phyloP scores from a whole-genome alignment of 2,888 invertebrate genomes.

The Bimastos eiseni region DNA sequence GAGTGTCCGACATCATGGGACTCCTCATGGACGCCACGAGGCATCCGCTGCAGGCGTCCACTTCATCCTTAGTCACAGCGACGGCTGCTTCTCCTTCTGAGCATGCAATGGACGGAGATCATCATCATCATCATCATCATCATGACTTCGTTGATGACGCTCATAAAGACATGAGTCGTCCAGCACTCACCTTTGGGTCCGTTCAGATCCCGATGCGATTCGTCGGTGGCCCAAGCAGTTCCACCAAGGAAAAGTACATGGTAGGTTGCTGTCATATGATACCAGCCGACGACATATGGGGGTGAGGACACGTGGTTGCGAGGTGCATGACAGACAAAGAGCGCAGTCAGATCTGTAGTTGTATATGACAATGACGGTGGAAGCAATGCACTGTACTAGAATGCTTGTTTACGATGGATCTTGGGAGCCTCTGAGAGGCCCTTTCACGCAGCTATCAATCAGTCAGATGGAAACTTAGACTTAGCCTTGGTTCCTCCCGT shows the following conservation, averaged over 20 bases:
- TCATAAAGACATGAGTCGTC: background rate
- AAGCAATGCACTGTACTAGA: too few relatives aligned
- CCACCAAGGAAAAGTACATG: conserved; percentile 16
- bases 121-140: background rate
- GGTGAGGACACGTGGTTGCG: too few relatives aligned
- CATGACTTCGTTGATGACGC: background rate
- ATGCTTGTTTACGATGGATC: too few relatives aligned
- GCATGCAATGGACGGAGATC: background rate
- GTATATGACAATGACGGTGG: too few relatives aligned
- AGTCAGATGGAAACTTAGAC: too few relatives aligned
- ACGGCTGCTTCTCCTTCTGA: background rate
- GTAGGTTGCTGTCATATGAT: background rate
- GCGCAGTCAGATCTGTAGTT: too few relatives aligned
- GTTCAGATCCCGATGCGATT: conserved; percentile 19
- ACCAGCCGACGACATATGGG: background rate
- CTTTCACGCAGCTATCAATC: too few relatives aligned
- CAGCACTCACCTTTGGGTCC: conserved; percentile 20
- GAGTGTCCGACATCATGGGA: background rate
- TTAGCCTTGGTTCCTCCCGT: too few relatives aligned
- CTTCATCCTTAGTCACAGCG: background rate
- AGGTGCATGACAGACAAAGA: too few relatives aligned
- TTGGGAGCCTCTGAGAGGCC: too few relatives aligned
- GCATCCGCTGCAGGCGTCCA: background rate
- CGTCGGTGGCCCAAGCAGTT: background rate
- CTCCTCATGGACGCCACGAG: background rate